Evolutionary conservation across 2,113 vertebrate genomes (phyloP).

Genomic region (Varanus salvator): DNA sequence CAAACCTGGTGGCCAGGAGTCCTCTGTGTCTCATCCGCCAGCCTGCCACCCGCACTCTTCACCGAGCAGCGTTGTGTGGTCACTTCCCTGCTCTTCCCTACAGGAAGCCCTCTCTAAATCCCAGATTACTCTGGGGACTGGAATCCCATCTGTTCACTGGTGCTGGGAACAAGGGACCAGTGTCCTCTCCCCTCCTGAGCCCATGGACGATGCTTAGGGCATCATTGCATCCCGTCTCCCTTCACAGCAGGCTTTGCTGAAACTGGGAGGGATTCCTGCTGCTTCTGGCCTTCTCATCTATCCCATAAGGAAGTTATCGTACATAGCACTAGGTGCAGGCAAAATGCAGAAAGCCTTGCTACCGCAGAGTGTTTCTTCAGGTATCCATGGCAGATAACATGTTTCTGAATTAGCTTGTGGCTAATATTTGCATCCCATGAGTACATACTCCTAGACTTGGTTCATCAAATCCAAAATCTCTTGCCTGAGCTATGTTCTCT

Average conservation of each 20-base stretch:
- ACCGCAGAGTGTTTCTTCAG: neutral
- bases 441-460: neutral
- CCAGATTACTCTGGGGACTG: neutral
- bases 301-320: too few species aligned
- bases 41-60: neutral
- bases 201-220: constrained; percentile 10
- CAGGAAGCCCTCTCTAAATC: neutral
- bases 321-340: too few species aligned
- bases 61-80: too few species aligned
- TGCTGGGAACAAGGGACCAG: constrained; percentile 28
- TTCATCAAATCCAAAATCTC: neutral
- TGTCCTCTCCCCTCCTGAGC: constrained; percentile 23
- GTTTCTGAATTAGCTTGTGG: neutral
- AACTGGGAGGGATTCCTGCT: neutral
- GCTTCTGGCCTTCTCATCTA: neutral
- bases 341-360: neutral
- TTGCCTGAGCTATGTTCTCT: neutral
- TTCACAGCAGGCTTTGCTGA: too few species aligned
- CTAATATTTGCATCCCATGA: neutral
- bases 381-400: neutral
- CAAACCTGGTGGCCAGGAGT: neutral
- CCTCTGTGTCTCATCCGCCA: neutral
- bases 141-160: neutral
- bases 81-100: too few species aligned
- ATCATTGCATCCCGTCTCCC: neutral